A percentile compares a stretch with the other conserved stretches of the same genome.
These are phyloP conservation scores for Limnephilus rhombicus DNA, from an alignment of 2,888 invertebrate species.

Conservation along the genomic window DNA sequence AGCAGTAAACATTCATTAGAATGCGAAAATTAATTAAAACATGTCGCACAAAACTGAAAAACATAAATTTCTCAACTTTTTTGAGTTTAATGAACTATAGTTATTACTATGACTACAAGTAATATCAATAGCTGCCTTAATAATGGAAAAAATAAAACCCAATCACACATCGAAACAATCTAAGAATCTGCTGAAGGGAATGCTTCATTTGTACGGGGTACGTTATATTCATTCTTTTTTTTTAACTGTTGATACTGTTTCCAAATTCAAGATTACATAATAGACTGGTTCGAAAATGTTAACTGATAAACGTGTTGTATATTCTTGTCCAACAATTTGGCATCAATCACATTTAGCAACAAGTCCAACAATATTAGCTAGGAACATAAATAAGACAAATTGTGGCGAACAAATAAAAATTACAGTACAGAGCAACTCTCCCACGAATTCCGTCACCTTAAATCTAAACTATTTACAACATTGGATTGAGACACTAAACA, in stretches of 20 bases:
- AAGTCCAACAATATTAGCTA: neutral
- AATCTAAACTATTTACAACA: neutral
- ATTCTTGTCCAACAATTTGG: neutral
- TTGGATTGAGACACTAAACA: neutral
- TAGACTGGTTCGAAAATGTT: neutral
- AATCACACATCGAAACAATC: too few species aligned
- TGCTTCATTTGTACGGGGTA: neutral
- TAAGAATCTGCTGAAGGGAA: neutral
- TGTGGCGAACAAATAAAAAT: neutral
- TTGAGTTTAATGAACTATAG: neutral
- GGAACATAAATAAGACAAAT: neutral
- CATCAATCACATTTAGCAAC: constrained; percentile 15
- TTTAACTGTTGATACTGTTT: neutral
- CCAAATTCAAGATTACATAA: neutral
- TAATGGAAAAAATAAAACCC: neutral
- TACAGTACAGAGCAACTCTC: neutral
- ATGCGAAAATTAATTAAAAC: too few species aligned
- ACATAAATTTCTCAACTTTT: neutral
- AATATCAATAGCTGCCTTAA: neutral
- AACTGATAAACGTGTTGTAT: neutral
- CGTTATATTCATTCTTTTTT: too few species aligned
- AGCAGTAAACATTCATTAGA: too few species aligned
- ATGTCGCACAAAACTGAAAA: too few species aligned
- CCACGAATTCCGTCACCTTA: neutral
- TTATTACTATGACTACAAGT: neutral